Base-by-base conservation (phyloP, 2,888 invertebrate species). In the Panopea generosa region DNA sequence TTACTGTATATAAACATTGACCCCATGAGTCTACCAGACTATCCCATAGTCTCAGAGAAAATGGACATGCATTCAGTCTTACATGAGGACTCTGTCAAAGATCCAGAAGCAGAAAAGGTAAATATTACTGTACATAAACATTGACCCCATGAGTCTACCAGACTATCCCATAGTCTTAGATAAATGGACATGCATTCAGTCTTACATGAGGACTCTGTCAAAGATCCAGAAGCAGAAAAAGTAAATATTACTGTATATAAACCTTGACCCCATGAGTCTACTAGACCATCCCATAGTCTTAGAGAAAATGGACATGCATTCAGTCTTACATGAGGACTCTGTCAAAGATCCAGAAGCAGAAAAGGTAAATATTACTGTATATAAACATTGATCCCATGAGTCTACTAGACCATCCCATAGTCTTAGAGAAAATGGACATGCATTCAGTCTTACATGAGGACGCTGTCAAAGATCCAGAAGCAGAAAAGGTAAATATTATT, bases 1-100 rank as follows among this genome's bases (percentile, higher is more conserved):
- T n/a, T n/a, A n/a, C n/a, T n/a, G n/a, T n/a, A 93, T 84, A 92
- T 93, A 11, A 88, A 93, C 26, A 87, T 92, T 62, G 92, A 93
- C 80, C 92, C 93, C 2, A 83, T 88, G 82, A 91, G 91, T 79
- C 82, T 93, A 61, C 93, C 93, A 0, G 74, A 81, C 11, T 90
- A 90, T 63, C 89, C 90, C 0, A 77, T 91, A 11, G 65, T 91
- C 1, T 76, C 77, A 3, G 87, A 88, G 57, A 90, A 89, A 72
- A 79, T 85, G 62, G 86, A 84, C 67, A 83, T 84, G 43, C 85
- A 86, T 59, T 82, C 87, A 56, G 83, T 90, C 61, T 84, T 90
- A 26, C 87, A 89, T 68, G 87, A 86, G 72, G 89, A 86, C 47
- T 66, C 70, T 16, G 29, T 56, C 11, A 71, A 47, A 33, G 45